A percentile compares a stretch with the other conserved stretches of the same genome.
Evolutionary conservation across 2,888 invertebrate genomes (phyloP).

Genomic region (Bunonema sp.): DNA sequence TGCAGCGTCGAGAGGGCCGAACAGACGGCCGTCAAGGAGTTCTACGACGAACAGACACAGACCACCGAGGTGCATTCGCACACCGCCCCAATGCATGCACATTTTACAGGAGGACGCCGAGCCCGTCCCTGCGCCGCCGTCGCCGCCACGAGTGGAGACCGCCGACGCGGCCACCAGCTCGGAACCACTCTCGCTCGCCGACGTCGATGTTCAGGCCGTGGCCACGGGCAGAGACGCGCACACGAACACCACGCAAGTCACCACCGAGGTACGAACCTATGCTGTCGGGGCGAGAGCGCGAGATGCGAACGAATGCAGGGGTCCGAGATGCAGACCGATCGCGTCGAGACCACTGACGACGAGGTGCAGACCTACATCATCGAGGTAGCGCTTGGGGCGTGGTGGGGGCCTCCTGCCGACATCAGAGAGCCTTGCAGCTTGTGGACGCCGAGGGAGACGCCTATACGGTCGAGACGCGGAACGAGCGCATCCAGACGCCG

Average conservation of each 20-base stretch:
- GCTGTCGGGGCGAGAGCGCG: constrained; percentile 5
- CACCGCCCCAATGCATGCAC: constrained; percentile 9
- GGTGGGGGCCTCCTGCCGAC: too few species aligned
- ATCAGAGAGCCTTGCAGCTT: too few species aligned
- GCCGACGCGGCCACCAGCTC: constrained; percentile 20
- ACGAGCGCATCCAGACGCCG: constrained; percentile 31
- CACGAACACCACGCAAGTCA: too few species aligned
- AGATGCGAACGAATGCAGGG: too few species aligned
- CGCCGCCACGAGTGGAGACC: constrained; percentile 15
- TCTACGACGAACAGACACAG: constrained; percentile 10
- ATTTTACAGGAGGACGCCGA: constrained; percentile 3
- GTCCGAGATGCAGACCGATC: constrained; percentile 26
- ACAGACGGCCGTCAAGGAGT: constrained; percentile 24
- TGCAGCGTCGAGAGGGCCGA: constrained; percentile 28
- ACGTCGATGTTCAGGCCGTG: too few species aligned
- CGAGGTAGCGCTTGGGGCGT: too few species aligned
- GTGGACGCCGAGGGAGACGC: constrained; percentile 13
- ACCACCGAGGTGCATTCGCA: constrained; percentile 15
- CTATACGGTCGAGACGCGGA: constrained; percentile 25
- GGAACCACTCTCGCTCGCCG: too few species aligned
- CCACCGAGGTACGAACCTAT: too few species aligned
- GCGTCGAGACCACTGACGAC: constrained; percentile 19
- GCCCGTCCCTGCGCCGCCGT: constrained; percentile 13
- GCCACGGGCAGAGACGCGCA: too few species aligned
- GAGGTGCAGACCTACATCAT: constrained; percentile 28